A percentile compares a stretch with the other conserved stretches of the same genome.
phyloP scores from a whole-genome alignment of 1,140 invertebrate species.

The Gonioctena quinquepunctata region DNA sequence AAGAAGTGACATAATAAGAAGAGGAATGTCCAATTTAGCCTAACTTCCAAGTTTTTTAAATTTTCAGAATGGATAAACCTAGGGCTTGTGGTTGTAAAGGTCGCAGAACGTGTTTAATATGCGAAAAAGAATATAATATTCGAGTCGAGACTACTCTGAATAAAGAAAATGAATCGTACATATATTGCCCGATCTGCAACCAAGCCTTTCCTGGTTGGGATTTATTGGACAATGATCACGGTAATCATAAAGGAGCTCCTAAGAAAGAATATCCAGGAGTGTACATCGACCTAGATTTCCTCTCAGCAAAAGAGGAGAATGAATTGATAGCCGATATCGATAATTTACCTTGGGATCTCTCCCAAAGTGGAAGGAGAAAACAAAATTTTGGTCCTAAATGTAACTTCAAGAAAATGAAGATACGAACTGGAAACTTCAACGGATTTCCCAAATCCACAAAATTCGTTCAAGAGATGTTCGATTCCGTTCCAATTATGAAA shows the following conservation, averaged over 20 bases:
- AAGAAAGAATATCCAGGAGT: conserved; percentile 73
- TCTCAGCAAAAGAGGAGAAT: conserved; percentile 72
- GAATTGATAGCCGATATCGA: conserved; percentile 75
- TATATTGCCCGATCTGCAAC: conserved; percentile 77
- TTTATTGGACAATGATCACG: conserved; percentile 64
- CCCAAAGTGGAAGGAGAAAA: conserved; percentile 95
- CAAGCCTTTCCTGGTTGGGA: conserved; percentile 77
- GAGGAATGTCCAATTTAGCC: background rate
- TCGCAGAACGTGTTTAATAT: conserved; percentile 83
- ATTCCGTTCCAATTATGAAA: conserved; percentile 64
- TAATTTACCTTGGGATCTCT: conserved; percentile 82
- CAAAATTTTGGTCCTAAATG: conserved; percentile 99
- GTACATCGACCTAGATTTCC: conserved; percentile 75
- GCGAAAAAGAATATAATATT: conserved; percentile 74
- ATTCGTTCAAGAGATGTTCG: conserved; percentile 82
- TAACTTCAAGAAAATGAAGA: conserved; percentile 94
- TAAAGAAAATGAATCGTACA: conserved; percentile 61
- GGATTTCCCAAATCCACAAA: conserved; percentile 87
- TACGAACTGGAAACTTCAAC: conserved; percentile 77
- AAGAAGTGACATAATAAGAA: background rate
- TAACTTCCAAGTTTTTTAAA: background rate
- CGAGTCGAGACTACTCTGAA: conserved; percentile 53
- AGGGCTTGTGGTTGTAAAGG: conserved; percentile 90
- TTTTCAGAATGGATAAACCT: conserved; percentile 65
- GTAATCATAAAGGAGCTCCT: conserved; percentile 64